These are phyloP conservation scores for Ailuropoda melanoleuca DNA, from an alignment of 2,113 vertebrate species.

Conservation along the genomic window DNA sequence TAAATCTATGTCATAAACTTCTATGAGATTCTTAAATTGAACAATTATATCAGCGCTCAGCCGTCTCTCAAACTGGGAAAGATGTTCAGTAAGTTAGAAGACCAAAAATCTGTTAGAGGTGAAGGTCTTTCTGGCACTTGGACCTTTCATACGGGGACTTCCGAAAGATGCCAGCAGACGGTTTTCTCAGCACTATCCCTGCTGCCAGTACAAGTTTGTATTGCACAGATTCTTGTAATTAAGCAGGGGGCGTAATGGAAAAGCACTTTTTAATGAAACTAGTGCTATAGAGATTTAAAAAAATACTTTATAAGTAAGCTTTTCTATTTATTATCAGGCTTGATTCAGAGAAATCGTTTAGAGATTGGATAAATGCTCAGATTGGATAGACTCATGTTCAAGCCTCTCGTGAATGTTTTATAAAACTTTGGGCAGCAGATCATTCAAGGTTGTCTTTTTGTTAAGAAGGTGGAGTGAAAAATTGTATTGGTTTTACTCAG, in stretches of 20 bases:
- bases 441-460: slow-evolving; percentile 48
- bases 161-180: background rate
- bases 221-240: background rate
- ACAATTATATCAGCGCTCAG: background rate
- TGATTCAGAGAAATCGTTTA: background rate
- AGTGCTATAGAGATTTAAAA: background rate
- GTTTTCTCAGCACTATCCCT: background rate
- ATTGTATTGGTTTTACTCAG: background rate
- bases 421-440: slow-evolving; percentile 36
- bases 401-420: background rate
- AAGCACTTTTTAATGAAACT: background rate
- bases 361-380: background rate
- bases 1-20: background rate
- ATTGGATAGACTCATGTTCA: background rate
- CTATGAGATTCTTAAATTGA: background rate
- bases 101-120: background rate
- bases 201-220: background rate
- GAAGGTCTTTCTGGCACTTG: background rate
- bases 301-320: background rate
- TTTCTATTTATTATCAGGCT: slow-evolving; percentile 5
- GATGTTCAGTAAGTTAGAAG: background rate
- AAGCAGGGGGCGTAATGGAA: background rate
- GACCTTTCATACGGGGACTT: background rate
- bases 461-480: background rate
- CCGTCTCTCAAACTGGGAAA: background rate